Conservation (phyloP, 2,888 invertebrate genomes). For the Odontothrips loti region DNA sequence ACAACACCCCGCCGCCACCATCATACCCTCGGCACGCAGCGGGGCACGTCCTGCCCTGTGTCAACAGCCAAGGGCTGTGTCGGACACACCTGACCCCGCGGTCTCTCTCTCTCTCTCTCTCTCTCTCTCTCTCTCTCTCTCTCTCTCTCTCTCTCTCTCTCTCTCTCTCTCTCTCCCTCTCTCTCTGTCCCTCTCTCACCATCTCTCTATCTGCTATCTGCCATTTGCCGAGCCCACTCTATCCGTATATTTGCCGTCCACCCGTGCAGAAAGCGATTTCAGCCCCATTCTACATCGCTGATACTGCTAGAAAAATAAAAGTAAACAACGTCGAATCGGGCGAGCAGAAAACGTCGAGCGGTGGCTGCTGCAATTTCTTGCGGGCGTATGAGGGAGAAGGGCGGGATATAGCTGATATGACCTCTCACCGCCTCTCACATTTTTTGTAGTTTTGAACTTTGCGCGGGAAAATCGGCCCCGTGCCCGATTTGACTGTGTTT, state of each 20-base stretch:
- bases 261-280: slow-evolving; percentile 40
- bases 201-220: slow-evolving; percentile 35
- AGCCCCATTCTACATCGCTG: slow-evolving; percentile 36
- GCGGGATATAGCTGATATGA: too few relatives aligned
- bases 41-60: slow-evolving; percentile 31
- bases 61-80: background rate
- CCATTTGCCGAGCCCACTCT: slow-evolving; percentile 35
- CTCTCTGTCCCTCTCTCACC: slow-evolving; percentile 32
- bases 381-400: too few relatives aligned
- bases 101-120: slow-evolving; percentile 33
- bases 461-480: too few relatives aligned
- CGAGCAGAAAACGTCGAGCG: slow-evolving; percentile 21
- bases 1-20: slow-evolving; percentile 29
- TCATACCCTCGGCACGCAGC: too few relatives aligned
- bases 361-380: too few relatives aligned
- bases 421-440: too few relatives aligned
- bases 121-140: slow-evolving; percentile 32
- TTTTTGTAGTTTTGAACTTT: too few relatives aligned
- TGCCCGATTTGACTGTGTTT: slow-evolving; percentile 28
- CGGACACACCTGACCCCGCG: slow-evolving; percentile 30
- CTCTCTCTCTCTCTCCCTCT: slow-evolving; percentile 32
- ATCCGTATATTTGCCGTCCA: slow-evolving; percentile 37
- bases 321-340: slow-evolving; percentile 30
- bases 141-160: slow-evolving; percentile 34
- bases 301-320: slow-evolving; percentile 34